Conservation (phyloP, 2,113 vertebrate species). For the Eidolon helvum region DNA sequence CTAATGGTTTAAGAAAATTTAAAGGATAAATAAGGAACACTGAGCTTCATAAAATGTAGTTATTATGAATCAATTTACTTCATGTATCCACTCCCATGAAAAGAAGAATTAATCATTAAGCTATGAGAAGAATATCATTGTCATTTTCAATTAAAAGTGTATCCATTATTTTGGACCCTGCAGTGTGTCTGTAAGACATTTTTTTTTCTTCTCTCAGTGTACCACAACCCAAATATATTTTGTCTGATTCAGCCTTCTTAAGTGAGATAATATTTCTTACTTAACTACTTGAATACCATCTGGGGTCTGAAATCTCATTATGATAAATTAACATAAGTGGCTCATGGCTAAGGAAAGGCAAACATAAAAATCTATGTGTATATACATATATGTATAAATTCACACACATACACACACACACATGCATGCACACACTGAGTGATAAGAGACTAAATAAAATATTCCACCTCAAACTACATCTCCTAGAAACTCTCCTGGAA, state of each 20-base stretch:
- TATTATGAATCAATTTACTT: neutral
- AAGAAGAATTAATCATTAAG: neutral
- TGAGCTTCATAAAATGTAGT: neutral
- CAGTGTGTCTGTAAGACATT: neutral
- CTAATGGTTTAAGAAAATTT: neutral
- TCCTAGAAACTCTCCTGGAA: slow-evolving; percentile 78
- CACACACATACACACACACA: neutral
- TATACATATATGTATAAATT: slow-evolving; percentile 22
- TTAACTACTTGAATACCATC: slow-evolving; percentile 64
- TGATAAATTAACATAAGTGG: slow-evolving; percentile 81
- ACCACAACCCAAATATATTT: neutral
- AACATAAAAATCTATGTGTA: slow-evolving; percentile 53
- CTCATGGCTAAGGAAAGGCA: slow-evolving; percentile 50
- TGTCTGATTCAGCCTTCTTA: neutral
- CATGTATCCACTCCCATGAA: neutral
- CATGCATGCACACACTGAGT: neutral
- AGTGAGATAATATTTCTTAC: slow-evolving; percentile 42
- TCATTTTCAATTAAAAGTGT: neutral
- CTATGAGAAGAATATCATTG: neutral
- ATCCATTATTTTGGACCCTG: neutral
- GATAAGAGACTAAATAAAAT: slow-evolving; percentile 68
- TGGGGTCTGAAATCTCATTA: slow-evolving; percentile 79
- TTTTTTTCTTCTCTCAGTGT: neutral
- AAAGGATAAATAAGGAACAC: neutral
- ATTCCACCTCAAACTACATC: slow-evolving; percentile 75